These are phyloP conservation scores for Melanotaenia parkinsoni DNA, from an alignment of 2,797 vertebrate species.

Conservation along the genomic window DNA sequence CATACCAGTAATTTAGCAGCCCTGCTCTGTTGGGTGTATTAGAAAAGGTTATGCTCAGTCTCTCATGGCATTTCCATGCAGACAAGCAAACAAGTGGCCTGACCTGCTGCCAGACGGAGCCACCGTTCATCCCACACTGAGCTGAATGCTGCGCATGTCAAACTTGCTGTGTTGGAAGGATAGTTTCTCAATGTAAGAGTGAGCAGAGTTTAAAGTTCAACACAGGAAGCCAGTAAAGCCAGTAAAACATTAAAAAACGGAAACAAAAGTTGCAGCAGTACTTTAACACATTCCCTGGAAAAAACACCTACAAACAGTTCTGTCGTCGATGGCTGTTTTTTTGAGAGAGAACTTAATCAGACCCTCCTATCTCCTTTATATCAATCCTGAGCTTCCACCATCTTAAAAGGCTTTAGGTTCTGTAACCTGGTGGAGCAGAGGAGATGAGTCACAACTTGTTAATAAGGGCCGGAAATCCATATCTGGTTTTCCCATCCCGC, in stretches of 20 bases:
- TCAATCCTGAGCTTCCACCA: not conserved
- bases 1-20: conserved; percentile 12
- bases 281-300: conserved; percentile 6
- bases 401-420: conserved; percentile 33
- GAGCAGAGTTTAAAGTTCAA: conserved; percentile 35
- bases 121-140: conserved; percentile 28
- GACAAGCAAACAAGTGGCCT: conserved; percentile 39
- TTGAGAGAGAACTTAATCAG: conserved; percentile 31
- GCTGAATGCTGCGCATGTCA: conserved; percentile 26
- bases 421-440: conserved; percentile 32
- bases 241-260: conserved; percentile 31
- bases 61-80: conserved; percentile 40
- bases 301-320: conserved; percentile 23
- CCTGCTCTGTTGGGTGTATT: not conserved
- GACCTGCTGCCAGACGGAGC: conserved; percentile 19
- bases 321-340: conserved; percentile 9
- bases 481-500: conserved; percentile 31
- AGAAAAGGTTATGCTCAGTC: conserved; percentile 34
- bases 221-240: not conserved
- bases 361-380: conserved; percentile 18
- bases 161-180: conserved; percentile 34
- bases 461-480: conserved; percentile 42
- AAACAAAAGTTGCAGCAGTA: not conserved
- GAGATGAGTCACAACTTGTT: conserved; percentile 40
- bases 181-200: conserved; percentile 24